A percentile compares a stretch with the other conserved stretches of the same genome.
Conservation (phyloP, 2,113 vertebrate species). For the Sinocyclocheilus grahami region DNA sequence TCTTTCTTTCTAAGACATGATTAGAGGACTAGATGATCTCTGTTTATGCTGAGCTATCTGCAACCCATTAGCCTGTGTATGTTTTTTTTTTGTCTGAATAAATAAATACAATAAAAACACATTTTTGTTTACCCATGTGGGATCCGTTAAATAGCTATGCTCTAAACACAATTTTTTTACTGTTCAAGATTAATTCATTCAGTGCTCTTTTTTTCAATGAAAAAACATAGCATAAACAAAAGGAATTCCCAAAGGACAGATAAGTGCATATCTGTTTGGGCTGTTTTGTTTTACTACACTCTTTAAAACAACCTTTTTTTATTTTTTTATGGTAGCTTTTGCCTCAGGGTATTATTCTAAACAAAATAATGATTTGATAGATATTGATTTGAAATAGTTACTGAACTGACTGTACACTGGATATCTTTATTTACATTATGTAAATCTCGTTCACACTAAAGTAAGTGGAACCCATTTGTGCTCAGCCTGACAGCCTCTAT, state of each 20-base stretch:
- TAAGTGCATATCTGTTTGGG: constrained; percentile 5
- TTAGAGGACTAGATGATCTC: not conserved
- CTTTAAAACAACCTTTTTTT: not conserved
- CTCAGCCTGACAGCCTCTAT: not conserved
- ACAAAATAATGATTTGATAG: not conserved
- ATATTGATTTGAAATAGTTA: not conserved
- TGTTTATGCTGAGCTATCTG: not conserved
- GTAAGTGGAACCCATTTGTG: not conserved
- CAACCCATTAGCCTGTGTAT: constrained; percentile 29
- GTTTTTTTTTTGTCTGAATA: not conserved
- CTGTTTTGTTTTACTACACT: constrained; percentile 28
- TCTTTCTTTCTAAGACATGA: not conserved
- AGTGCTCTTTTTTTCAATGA: not conserved
- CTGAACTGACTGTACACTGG: no score
- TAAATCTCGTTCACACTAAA: not conserved
- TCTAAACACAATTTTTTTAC: constrained; percentile 29
- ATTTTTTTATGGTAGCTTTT: not conserved
- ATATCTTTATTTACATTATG: not conserved
- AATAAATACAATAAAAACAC: constrained; percentile 29
- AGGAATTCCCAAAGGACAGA: constrained; percentile 6
- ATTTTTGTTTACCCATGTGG: constrained; percentile 32
- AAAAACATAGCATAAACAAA: constrained; percentile 39
- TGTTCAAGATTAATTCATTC: constrained; percentile 24
- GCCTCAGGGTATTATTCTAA: not conserved
- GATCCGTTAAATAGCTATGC: constrained; percentile 37